Evolutionary conservation across 2,113 vertebrate genomes (phyloP).

Genomic region (Edolisoma coerulescens): DNA sequence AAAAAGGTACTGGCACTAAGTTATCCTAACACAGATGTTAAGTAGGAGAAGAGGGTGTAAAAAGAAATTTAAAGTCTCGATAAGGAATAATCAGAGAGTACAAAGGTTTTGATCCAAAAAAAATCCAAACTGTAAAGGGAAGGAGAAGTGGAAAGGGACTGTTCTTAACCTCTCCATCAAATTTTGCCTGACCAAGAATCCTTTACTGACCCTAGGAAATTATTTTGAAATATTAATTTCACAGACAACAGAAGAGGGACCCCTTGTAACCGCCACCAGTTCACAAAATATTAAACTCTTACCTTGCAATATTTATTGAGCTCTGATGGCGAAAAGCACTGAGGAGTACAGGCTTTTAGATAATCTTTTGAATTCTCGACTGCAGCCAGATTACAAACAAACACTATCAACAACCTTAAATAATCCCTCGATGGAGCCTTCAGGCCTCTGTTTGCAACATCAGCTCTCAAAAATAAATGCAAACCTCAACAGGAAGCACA

Average conservation of each 20-base stretch:
- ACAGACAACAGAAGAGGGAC: background rate
- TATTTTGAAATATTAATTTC: background rate
- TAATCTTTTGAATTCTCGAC: background rate
- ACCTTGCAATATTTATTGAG: background rate
- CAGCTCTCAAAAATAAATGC: background rate
- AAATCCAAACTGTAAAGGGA: background rate
- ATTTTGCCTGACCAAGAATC: background rate
- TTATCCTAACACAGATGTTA: background rate
- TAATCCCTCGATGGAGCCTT: background rate
- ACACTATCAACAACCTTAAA: background rate
- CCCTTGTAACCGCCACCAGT: background rate
- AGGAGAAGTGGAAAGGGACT: background rate
- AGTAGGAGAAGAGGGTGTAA: background rate
- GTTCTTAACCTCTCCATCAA: background rate
- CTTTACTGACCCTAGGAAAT: background rate
- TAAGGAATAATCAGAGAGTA: background rate
- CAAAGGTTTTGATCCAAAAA: background rate
- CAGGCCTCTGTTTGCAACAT: background rate
- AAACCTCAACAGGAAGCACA: accelerated
- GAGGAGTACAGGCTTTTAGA: background rate
- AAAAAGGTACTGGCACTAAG: background rate
- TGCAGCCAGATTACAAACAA: background rate
- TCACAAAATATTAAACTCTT: background rate
- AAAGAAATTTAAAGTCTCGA: background rate
- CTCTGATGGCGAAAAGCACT: background rate